A percentile compares a stretch with the other conserved stretches of the same genome.
Evolutionary conservation across 2,113 vertebrate genomes (phyloP).

Genomic region (Montifringilla adamsi): DNA sequence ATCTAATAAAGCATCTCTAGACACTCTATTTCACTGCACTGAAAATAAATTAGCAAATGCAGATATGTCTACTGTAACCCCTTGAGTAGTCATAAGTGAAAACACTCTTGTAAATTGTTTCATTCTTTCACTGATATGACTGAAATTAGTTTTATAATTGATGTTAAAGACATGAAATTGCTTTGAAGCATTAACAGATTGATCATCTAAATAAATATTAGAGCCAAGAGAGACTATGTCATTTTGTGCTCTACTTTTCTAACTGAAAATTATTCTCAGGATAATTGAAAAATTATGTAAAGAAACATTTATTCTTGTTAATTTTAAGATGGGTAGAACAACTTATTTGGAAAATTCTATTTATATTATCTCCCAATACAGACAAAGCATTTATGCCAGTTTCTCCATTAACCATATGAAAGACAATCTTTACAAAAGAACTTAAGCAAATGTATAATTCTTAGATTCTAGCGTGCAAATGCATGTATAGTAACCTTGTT

Average conservation of each 20-base stretch:
- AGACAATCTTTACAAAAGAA: conserved; percentile 12
- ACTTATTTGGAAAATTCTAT: neutral
- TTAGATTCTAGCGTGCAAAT: conserved; percentile 41
- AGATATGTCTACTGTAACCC: neutral
- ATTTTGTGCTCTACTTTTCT: neutral
- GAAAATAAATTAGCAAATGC: conserved; percentile 36
- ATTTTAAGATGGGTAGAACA: neutral
- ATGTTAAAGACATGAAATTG: conserved; percentile 8
- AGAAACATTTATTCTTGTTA: neutral
- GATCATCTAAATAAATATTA: conserved; percentile 34
- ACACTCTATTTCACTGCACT: neutral
- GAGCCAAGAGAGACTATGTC: neutral
- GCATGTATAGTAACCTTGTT: neutral
- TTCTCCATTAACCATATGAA: conserved; percentile 16
- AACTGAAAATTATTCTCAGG: neutral
- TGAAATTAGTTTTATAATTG: conserved; percentile 49
- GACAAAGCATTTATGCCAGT: conserved; percentile 8
- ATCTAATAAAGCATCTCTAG: conserved; percentile 44
- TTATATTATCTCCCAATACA: conserved; percentile 62
- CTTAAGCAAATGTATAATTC: neutral
- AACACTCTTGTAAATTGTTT: conserved; percentile 19
- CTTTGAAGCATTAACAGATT: conserved; percentile 10
- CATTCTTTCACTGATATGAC: conserved; percentile 20
- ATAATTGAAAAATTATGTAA: neutral
- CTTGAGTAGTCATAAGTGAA: neutral